These are phyloP conservation scores for Drosophila sulfurigaster DNA, from an alignment of 1,140 invertebrate species.

Conservation along the genomic window DNA sequence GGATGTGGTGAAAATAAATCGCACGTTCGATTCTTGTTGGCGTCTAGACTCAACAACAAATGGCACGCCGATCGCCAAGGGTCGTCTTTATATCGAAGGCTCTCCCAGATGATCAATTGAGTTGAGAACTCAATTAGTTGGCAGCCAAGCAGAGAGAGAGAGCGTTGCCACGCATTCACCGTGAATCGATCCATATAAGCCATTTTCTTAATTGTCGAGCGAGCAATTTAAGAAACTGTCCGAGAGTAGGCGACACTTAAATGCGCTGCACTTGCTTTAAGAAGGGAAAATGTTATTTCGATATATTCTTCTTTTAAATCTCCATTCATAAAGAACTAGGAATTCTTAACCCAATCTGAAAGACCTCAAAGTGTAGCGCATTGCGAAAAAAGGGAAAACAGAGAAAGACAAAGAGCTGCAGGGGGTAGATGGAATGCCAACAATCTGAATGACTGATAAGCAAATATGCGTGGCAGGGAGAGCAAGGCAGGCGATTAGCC, in stretches of 20 bases:
- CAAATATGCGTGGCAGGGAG: constrained; percentile 58
- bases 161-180: constrained; percentile 45
- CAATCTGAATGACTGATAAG: constrained; percentile 57
- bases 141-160: constrained; percentile 38
- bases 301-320: no score
- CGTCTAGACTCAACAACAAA: constrained; percentile 84
- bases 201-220: constrained; percentile 58
- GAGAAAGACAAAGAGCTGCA: constrained; percentile 15
- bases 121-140: constrained; percentile 56
- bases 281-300: no score
- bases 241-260: constrained; percentile 27
- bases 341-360: no score
- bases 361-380: constrained; percentile 3
- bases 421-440: constrained; percentile 29
- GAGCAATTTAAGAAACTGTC: constrained; percentile 20
- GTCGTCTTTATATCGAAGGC: constrained; percentile 74
- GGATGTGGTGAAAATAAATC: constrained; percentile 68
- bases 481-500: constrained; percentile 49
- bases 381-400: background rate
- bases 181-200: constrained; percentile 80
- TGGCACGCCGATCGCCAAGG: constrained; percentile 65
- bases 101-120: constrained; percentile 48
- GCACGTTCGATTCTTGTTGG: constrained; percentile 79
- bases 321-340: no score
- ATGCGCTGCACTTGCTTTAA: constrained; percentile 14